Percentiles rank a stretch among this genome's conserved stretches.
Conservation (phyloP, 1,140 invertebrate genomes). For the Drepana arcuata region DNA sequence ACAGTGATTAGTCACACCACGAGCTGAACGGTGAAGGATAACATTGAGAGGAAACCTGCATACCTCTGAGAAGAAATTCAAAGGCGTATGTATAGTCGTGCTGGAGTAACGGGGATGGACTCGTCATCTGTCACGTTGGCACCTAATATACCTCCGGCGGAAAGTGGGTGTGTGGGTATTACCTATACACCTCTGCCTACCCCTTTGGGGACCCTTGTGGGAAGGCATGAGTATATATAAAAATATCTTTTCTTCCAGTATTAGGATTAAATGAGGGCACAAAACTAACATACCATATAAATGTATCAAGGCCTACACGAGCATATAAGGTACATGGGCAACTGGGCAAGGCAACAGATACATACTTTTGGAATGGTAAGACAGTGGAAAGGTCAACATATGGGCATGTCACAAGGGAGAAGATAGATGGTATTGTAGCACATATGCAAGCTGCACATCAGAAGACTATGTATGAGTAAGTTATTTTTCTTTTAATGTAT, state of each 20-base stretch:
- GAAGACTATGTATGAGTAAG: slow-evolving; percentile 87
- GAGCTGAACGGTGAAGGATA: too few relatives aligned
- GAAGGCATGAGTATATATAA: too few relatives aligned
- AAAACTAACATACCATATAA: slow-evolving; percentile 69
- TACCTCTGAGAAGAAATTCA: too few relatives aligned
- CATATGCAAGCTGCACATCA: slow-evolving; percentile 88
- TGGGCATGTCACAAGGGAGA: slow-evolving; percentile 76
- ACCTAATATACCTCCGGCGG: too few relatives aligned
- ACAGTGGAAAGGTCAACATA: slow-evolving; percentile 82
- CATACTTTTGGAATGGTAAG: slow-evolving; percentile 80
- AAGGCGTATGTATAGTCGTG: too few relatives aligned
- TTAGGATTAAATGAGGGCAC: slow-evolving; percentile 81
- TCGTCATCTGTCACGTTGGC: too few relatives aligned
- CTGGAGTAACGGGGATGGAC: too few relatives aligned
- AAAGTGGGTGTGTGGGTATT: too few relatives aligned
- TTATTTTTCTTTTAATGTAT: slow-evolving; percentile 18
- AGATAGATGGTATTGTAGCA: slow-evolving; percentile 81
- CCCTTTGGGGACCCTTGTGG: too few relatives aligned
- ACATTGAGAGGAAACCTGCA: too few relatives aligned
- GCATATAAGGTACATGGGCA: slow-evolving; percentile 84
- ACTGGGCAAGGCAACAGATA: slow-evolving; percentile 85
- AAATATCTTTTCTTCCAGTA: slow-evolving; percentile 60
- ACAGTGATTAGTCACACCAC: too few relatives aligned
- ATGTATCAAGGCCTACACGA: slow-evolving; percentile 72
- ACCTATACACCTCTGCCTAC: too few relatives aligned